Conservation (phyloP, 2,888 invertebrate species). For the Acrobasis consociella region DNA sequence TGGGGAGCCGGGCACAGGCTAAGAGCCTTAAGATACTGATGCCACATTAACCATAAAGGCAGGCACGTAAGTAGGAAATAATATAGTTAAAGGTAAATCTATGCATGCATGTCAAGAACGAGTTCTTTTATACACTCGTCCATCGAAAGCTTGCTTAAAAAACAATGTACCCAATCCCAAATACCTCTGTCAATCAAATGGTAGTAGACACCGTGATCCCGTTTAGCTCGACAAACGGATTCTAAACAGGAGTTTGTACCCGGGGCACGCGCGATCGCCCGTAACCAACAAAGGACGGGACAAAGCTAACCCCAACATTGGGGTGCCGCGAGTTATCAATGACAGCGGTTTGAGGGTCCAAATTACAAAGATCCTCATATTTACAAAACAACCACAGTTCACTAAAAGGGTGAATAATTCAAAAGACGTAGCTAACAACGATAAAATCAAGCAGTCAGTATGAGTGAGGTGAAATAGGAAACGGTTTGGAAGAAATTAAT, state of each 20-base stretch:
- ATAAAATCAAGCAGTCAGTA: not conserved
- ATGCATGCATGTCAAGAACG: too few species aligned
- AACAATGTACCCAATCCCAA: conserved; percentile 34
- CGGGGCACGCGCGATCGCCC: conserved; percentile 71
- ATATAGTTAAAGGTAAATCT: too few species aligned
- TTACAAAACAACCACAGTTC: too few species aligned
- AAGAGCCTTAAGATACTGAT: too few species aligned
- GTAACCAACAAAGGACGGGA: conserved; percentile 65
- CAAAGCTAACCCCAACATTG: conserved; percentile 41
- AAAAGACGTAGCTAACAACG: not conserved
- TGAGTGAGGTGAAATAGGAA: not conserved
- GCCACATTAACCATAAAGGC: too few species aligned
- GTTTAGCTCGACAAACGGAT: conserved; percentile 57
- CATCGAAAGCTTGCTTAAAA: not conserved
- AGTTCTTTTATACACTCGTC: too few species aligned
- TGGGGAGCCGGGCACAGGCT: too few species aligned
- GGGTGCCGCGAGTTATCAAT: conserved; percentile 11
- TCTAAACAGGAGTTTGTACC: conserved; percentile 62
- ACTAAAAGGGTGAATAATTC: too few species aligned
- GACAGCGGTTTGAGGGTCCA: conserved; percentile 4
- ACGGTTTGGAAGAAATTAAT: too few species aligned
- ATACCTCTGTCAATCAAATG: conserved; percentile 70
- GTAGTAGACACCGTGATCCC: conserved; percentile 37
- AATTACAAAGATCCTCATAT: not conserved
- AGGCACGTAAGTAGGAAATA: too few species aligned